These are phyloP conservation scores for Oxyura jamaicensis DNA, from an alignment of 2,113 vertebrate genomes.

Conservation along the genomic window DNA sequence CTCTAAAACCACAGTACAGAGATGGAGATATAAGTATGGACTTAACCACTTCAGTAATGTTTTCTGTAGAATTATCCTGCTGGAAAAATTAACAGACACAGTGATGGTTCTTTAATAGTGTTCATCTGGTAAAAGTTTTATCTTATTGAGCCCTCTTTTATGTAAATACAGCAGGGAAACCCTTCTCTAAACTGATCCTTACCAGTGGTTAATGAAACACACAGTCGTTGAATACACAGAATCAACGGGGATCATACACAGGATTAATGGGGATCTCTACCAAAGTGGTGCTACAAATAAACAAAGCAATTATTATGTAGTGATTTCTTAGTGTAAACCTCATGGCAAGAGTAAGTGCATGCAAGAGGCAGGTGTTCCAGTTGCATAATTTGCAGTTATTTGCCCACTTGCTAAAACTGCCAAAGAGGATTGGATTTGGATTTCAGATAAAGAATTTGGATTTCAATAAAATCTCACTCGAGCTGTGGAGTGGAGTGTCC, in stretches of 20 bases:
- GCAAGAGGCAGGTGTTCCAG: not conserved
- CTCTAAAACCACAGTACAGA: not conserved
- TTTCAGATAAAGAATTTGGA: not conserved
- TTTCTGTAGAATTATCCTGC: not conserved
- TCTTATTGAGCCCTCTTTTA: not conserved
- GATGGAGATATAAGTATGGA: not conserved
- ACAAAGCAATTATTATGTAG: not conserved
- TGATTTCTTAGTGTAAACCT: not conserved
- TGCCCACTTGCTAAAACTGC: not conserved
- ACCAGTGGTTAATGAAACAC: not conserved
- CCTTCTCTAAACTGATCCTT: not conserved
- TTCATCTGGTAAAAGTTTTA: not conserved
- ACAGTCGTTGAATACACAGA: not conserved
- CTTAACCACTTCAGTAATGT: not conserved
- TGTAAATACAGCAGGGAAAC: not conserved
- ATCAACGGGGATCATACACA: too few relatives aligned
- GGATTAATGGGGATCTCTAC: not conserved
- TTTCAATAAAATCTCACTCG: not conserved
- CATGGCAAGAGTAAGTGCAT: not conserved
- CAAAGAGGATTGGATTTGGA: not conserved
- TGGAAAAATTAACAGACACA: not conserved
- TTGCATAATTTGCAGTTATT: not conserved
- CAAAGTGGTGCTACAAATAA: not conserved
- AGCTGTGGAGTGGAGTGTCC: not conserved
- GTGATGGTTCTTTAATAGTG: not conserved